Percentiles rank a stretch among this genome's conserved stretches.
Evolutionary conservation across 2,113 vertebrate species (phyloP).

Genomic region (Pomatostomus ruficeps): DNA sequence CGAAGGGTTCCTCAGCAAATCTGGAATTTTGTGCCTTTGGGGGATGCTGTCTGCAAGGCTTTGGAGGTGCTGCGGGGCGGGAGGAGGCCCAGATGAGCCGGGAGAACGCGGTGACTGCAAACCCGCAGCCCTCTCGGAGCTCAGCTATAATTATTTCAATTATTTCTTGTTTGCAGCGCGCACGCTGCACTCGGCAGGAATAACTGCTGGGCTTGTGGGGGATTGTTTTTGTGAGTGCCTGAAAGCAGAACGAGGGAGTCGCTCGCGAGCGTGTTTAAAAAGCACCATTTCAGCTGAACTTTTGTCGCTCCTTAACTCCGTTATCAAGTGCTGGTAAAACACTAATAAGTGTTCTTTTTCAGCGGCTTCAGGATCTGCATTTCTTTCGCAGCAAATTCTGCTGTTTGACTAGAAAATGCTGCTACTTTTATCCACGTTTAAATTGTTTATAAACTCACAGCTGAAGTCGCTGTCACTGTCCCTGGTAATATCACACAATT

Average conservation of each 20-base stretch:
- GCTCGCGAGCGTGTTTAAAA: conserved; percentile 33
- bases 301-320: background rate
- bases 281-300: conserved; percentile 31
- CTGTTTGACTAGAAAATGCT: background rate
- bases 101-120: background rate
- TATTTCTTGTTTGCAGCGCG: conserved; percentile 30
- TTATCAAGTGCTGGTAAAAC: background rate
- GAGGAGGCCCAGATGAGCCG: background rate
- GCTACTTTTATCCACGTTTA: background rate
- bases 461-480: background rate
- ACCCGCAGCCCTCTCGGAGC: background rate
- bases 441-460: background rate
- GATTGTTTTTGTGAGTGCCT: background rate
- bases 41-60: background rate
- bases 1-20: background rate
- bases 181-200: background rate
- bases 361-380: background rate
- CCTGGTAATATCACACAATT: background rate
- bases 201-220: conserved; percentile 4
- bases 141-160: conserved; percentile 36
- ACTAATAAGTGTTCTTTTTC: background rate
- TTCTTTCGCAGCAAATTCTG: background rate
- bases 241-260: conserved; percentile 17
- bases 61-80: background rate
- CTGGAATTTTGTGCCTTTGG: background rate